Evolutionary conservation across 2,797 vertebrate genomes (phyloP).

Genomic region (Danionella dracula): DNA sequence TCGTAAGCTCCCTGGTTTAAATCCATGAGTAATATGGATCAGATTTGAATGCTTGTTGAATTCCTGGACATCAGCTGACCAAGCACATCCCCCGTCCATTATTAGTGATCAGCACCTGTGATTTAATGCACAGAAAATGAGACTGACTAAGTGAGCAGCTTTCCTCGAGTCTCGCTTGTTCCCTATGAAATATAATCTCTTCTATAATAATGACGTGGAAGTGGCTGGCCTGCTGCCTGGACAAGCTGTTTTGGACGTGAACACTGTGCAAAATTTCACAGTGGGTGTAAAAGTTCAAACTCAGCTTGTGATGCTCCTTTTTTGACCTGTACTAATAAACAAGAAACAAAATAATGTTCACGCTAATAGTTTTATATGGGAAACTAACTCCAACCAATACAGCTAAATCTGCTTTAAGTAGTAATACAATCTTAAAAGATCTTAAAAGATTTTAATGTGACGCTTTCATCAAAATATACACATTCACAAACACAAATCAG

Average conservation of each 20-base stretch:
- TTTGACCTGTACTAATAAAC: neutral
- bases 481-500: no score
- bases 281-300: conserved; percentile 6
- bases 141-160: conserved; percentile 6
- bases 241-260: conserved; percentile 3
- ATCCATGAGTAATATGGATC: neutral
- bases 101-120: conserved; percentile 7
- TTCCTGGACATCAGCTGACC: conserved; percentile 15
- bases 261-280: conserved; percentile 5
- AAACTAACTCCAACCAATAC: no score
- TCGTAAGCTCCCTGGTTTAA: neutral
- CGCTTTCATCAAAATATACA: no score
- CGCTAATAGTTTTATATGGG: neutral
- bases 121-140: conserved; percentile 14
- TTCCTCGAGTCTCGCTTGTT: conserved; percentile 17
- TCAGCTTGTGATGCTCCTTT: neutral
- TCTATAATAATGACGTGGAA: conserved; percentile 7
- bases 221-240: conserved; percentile 7
- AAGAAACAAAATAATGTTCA: neutral
- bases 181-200: conserved; percentile 24
- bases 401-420: no score
- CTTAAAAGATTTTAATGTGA: no score
- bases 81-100: neutral
- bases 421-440: no score
- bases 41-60: neutral